Evolutionary conservation across 2,888 invertebrate genomes (phyloP), one percentile per base, ranked within the genome.

Genomic region (Drosophila aldrichi): DNA sequence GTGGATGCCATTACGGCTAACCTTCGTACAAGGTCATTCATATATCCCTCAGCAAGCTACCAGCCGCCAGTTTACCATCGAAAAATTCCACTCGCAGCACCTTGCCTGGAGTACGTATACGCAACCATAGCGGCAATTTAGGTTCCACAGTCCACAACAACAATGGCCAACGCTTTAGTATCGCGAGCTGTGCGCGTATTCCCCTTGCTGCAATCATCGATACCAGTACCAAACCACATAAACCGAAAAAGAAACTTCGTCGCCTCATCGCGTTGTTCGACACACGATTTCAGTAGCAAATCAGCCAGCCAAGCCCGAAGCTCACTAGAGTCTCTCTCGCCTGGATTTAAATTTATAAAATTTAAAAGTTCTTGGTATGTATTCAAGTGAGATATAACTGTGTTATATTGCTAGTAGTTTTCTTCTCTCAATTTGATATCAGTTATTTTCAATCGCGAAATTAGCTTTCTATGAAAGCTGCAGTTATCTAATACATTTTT

Each of bases 1-100:
- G 78, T 79, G 88, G 79, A 81, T 58, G 34, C 43, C 63, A 70
- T 68, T 70, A 36, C 25, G 51, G 36, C 67, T 86, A 87, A 88
- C 86, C 86, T 86, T 86, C 56, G 89, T 55, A 36, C 72, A 86
- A 86, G 86, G 86, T 86, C 89, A 86, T 63, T 75, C 69, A 44
- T 34, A 69, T 29, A 34, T 61, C 46, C 54, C 51, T 48, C 51
- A 18, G 44, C 48, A 34, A 57, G 52, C 22, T 38, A 60, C 74
- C 81, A 67, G 77, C 54, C 57, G 40, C 32, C 52, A 52, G 34
- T 34, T 56, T 63, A 66, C 71, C 49, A 6, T 74, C 62, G n/a
- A 61, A 44, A 68, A 55, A 40, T 20, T 57, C 32, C 46, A 51
- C 22, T 43, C 41, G 55, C 63, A 71, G 44, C 55, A 56, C 38